Conservation (phyloP, 1,140 invertebrate species). For the Drosophila paulistorum region DNA sequence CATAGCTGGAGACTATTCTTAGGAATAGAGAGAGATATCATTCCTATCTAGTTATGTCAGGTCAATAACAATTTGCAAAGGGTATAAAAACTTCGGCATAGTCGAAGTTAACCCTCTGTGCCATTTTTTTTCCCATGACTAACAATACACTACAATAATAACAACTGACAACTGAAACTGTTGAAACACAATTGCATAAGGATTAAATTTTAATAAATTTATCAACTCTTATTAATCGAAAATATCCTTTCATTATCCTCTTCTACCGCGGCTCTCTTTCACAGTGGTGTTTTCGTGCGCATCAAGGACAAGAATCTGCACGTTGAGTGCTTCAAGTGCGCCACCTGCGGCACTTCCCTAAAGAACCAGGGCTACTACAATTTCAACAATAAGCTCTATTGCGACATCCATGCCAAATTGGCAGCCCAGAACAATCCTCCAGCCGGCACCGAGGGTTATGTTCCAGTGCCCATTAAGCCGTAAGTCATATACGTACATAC, state of each 20-base stretch:
- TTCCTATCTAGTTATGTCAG: no score
- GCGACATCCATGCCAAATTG: conserved; percentile 96
- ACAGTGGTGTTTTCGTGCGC: conserved; percentile 96
- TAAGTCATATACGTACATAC: conserved; percentile 84
- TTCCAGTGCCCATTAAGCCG: conserved; percentile 91
- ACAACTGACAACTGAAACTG: conserved; percentile 18
- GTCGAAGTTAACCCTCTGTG: not conserved
- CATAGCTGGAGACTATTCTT: no score
- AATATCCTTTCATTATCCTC: not conserved
- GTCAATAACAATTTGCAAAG: not conserved
- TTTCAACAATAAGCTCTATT: conserved; percentile 97
- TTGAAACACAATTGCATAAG: conserved; percentile 47
- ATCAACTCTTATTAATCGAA: conserved; percentile 4
- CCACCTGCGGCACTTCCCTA: conserved; percentile 95
- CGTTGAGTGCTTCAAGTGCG: conserved; percentile 98
- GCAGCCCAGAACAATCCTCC: conserved; percentile 93
- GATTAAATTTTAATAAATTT: conserved; percentile 4
- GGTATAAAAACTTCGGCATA: not conserved
- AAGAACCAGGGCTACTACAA: conserved; percentile 99
- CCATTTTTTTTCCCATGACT: not conserved
- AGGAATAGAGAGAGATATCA: no score
- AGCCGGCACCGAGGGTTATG: conserved; percentile 86
- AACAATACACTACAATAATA: conserved; percentile 1
- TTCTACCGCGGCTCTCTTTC: not conserved
- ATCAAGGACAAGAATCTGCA: conserved; percentile 98